Percentiles rank a stretch among this genome's conserved stretches.
Evolutionary conservation across 2,113 vertebrate species (phyloP).

Genomic region (Aptenodytes forsteri): DNA sequence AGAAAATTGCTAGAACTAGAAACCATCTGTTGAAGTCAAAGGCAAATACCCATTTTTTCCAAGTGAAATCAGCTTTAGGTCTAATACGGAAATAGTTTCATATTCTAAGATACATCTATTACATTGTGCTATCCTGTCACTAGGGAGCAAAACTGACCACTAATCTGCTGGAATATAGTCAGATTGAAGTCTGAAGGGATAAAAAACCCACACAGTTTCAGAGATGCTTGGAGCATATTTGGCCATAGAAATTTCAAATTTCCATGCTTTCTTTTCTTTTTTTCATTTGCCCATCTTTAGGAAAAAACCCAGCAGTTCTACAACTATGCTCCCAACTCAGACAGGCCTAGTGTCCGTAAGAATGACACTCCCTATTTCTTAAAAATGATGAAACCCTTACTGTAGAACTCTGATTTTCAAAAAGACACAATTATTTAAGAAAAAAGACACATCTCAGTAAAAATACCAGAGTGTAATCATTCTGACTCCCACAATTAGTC

Average conservation of each 20-base stretch:
- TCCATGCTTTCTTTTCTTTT: neutral
- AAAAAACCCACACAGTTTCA: neutral
- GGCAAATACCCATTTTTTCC: neutral
- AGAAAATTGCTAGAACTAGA: neutral
- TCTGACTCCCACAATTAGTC: neutral
- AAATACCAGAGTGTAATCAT: neutral
- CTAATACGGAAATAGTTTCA: neutral
- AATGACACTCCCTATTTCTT: neutral
- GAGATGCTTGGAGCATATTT: neutral
- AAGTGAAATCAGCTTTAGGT: neutral
- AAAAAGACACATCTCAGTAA: neutral
- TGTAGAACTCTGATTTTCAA: neutral
- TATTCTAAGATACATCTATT: neutral
- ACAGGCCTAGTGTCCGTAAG: neutral
- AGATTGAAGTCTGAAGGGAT: neutral
- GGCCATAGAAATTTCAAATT: neutral
- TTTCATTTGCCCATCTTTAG: neutral
- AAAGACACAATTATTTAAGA: neutral
- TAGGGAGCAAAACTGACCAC: neutral
- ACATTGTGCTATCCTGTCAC: neutral
- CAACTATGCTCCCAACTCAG: neutral
- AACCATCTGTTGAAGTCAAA: neutral
- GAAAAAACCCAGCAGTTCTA: neutral
- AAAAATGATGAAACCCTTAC: neutral
- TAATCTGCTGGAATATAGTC: neutral